Percentiles rank a stretch among this genome's conserved stretches.
Evolutionary conservation across 2,113 vertebrate species (phyloP).

Genomic region (Cottus gobio): DNA sequence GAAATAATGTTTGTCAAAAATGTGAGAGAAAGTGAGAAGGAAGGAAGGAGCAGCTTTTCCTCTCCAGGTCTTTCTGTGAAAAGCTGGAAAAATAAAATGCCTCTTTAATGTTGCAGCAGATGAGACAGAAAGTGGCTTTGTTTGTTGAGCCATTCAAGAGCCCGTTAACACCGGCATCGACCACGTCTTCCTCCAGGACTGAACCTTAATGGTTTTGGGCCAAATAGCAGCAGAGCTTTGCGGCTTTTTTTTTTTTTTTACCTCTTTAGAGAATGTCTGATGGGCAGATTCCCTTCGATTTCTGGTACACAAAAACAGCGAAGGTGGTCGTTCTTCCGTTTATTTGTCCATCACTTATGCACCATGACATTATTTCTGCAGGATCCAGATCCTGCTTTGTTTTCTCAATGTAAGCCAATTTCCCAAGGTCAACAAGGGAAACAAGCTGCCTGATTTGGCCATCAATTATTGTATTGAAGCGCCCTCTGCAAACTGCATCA

Average conservation of each 20-base stretch:
- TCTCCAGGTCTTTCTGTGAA: conserved; percentile 1
- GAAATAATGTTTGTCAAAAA: conserved; percentile 35
- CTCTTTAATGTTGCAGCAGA: conserved; percentile 6
- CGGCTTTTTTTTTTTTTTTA: background rate
- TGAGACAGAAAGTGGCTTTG: conserved; percentile 1
- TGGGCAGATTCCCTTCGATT: background rate
- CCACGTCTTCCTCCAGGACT: conserved; percentile 1
- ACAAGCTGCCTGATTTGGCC: background rate
- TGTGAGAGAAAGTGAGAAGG: conserved; percentile 19
- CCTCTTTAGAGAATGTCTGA: conserved; percentile 31
- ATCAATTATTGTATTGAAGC: background rate
- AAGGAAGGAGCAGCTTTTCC: background rate
- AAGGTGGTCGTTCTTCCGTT: background rate
- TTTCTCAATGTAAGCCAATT: background rate
- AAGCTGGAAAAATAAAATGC: conserved; percentile 16
- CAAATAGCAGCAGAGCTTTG: conserved; percentile 1
- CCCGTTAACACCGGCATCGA: conserved; percentile 10
- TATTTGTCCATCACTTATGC: background rate
- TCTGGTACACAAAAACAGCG: background rate
- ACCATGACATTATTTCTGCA: background rate
- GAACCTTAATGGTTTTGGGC: background rate
- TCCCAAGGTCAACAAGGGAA: background rate
- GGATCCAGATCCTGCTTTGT: background rate
- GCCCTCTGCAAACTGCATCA: background rate
- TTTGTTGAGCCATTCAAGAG: conserved; percentile 16